phyloP scores from a whole-genome alignment of 2,888 invertebrate genomes.

The Scelioninae gen. 1 region DNA sequence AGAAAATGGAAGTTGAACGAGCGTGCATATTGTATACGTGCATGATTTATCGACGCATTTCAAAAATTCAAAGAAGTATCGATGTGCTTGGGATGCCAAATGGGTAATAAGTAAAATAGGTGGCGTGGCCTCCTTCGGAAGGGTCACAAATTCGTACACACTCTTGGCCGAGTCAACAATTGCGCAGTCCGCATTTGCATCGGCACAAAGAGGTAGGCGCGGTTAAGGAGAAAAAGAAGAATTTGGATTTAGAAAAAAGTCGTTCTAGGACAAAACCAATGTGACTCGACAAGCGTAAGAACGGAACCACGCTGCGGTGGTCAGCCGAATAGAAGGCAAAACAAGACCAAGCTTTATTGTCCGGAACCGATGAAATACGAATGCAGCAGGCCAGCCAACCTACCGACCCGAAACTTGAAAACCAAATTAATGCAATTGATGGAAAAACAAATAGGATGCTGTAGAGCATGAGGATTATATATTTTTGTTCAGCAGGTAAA shows the following conservation, averaged over 20 bases:
- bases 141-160: conserved; percentile 9
- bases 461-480: neutral
- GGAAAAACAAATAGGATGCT: conserved; percentile 33
- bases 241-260: conserved; percentile 6
- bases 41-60: conserved; percentile 18
- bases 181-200: conserved; percentile 23
- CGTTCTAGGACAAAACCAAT: conserved; percentile 38
- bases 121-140: neutral
- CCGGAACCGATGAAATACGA: conserved; percentile 81
- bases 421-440: conserved; percentile 46
- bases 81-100: conserved; percentile 31
- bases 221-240: conserved; percentile 7
- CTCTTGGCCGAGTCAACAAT: too few relatives aligned
- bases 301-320: conserved; percentile 78
- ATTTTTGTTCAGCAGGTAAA: neutral
- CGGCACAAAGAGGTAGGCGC: conserved; percentile 7
- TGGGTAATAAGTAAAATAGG: conserved; percentile 26
- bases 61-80: conserved; percentile 8
- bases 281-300: conserved; percentile 73
- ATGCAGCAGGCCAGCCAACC: conserved; percentile 67
- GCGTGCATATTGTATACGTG: conserved; percentile 27
- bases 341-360: conserved; percentile 81
- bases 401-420: conserved; percentile 69
- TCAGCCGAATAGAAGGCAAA: conserved; percentile 78
- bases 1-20: conserved; percentile 11